These are phyloP conservation scores for Micromys minutus DNA, from an alignment of 2,113 vertebrate genomes.

Conservation along the genomic window DNA sequence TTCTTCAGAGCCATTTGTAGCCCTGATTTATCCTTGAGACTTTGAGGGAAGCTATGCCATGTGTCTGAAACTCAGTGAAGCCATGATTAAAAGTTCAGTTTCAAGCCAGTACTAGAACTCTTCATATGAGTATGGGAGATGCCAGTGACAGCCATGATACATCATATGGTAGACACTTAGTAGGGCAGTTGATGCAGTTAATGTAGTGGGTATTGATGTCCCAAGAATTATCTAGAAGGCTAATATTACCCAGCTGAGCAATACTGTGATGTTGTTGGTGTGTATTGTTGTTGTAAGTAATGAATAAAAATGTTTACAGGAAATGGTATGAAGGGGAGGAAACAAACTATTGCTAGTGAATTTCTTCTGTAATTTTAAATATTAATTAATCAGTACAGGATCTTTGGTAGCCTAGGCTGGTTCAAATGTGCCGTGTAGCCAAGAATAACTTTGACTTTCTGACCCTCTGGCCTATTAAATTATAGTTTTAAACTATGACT, in stretches of 20 bases:
- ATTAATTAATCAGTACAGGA: background rate
- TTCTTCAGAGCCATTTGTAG: background rate
- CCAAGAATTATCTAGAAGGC: slow-evolving; percentile 20
- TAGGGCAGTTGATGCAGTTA: background rate
- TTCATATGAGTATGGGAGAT: background rate
- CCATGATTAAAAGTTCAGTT: background rate
- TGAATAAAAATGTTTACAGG: background rate
- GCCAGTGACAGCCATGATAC: background rate
- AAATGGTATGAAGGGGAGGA: background rate
- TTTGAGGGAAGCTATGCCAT: background rate
- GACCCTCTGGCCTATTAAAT: background rate
- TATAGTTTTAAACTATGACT: no score
- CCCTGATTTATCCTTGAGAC: background rate
- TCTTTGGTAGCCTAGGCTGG: background rate
- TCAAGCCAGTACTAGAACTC: background rate
- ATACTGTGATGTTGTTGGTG: background rate
- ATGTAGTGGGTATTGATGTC: background rate
- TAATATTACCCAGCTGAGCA: background rate
- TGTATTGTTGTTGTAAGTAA: background rate
- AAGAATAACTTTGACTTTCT: background rate
- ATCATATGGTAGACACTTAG: no score
- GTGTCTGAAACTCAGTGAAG: background rate
- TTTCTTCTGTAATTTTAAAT: background rate
- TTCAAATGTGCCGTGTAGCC: background rate
- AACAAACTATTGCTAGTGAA: background rate